Base-by-base conservation (phyloP, 2,888 invertebrate genomes). In the Phyllotreta cruciferae region DNA sequence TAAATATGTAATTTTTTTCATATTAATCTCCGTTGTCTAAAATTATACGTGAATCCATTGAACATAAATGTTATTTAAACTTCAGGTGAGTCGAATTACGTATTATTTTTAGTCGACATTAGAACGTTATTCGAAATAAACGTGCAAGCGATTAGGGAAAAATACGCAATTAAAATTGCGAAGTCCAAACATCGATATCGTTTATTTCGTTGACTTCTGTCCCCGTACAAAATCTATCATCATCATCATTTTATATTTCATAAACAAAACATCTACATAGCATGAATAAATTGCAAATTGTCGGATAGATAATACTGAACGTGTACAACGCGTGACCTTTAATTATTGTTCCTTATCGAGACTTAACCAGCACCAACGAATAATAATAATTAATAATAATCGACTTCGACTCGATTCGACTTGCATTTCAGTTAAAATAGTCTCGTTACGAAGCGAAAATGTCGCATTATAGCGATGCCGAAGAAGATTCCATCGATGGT, bases 401-500 rank as follows among this genome's bases (percentile, higher is more conserved):
- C n/a, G n/a, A n/a, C n/a, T n/a, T n/a, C n/a, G n/a, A n/a, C n/a
- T n/a, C n/a, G n/a, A n/a, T n/a, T 11, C 38, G 4, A 14, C 10
- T 47, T 47, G 10, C 24, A 6, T 60, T 60, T 60, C 44, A 60
- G 60, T 52, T 52, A 36, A 52, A 34, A 41, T 49, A 11, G 41
- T 13, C n/a, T n/a, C 6, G n/a, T 41, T 41, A n/a, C 24, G 24
- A 24, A 24, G 24, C 24, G 24, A 67, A 60, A 56, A 81, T 81
- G 80, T 81, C 81, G 60, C 80, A 81, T 75, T 82, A 81, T 66
- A 81, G 81, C 65, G 81, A 82, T 70, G 81, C 81, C 7, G 82
- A 81, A 67, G 81, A 81, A 67, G 81, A 81, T 61, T 79, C 80
- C 6, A 72, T 77, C 14, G 75, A 67, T 53, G 75, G 77, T n/a